Evolutionary conservation across 2,113 vertebrate species (phyloP).

Genomic region (Notarius quadriscutis): DNA sequence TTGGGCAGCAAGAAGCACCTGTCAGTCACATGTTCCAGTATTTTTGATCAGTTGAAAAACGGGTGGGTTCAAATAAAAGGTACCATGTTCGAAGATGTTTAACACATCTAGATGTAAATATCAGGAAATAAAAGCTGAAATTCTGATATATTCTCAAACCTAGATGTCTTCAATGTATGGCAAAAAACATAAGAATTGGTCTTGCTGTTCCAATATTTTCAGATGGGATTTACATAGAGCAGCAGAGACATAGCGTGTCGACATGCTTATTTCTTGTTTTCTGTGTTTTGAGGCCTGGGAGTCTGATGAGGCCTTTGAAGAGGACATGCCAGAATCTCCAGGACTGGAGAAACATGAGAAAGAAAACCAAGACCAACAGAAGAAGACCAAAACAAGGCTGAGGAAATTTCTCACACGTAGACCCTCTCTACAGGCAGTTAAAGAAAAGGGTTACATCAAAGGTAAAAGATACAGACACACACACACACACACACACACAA

Average conservation of each 20-base stretch:
- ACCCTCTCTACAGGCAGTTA: constrained; percentile 91
- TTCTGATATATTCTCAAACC: background rate
- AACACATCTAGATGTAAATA: background rate
- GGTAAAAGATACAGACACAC: constrained; percentile 67
- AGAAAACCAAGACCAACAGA: constrained; percentile 81
- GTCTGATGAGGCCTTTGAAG: constrained; percentile 86
- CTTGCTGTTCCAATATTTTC: background rate
- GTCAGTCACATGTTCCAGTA: too few species aligned
- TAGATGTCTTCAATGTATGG: background rate
- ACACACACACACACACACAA: background rate
- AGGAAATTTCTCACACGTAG: constrained; percentile 94
- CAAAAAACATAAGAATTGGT: background rate
- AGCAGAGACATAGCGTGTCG: background rate
- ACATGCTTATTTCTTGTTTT: constrained; percentile 2
- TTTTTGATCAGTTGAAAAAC: too few species aligned
- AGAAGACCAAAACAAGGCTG: constrained; percentile 91
- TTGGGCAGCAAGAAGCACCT: too few species aligned
- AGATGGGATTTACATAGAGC: background rate
- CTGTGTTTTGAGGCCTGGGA: constrained; percentile 75
- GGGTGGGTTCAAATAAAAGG: too few species aligned
- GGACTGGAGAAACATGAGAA: constrained; percentile 86
- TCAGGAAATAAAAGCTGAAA: background rate
- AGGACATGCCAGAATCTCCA: constrained; percentile 87
- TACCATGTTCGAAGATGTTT: too few species aligned
- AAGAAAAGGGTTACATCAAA: constrained; percentile 97